Evolutionary conservation across 1,140 invertebrate species (phyloP).

Genomic region (Drosophila ercepeae): DNA sequence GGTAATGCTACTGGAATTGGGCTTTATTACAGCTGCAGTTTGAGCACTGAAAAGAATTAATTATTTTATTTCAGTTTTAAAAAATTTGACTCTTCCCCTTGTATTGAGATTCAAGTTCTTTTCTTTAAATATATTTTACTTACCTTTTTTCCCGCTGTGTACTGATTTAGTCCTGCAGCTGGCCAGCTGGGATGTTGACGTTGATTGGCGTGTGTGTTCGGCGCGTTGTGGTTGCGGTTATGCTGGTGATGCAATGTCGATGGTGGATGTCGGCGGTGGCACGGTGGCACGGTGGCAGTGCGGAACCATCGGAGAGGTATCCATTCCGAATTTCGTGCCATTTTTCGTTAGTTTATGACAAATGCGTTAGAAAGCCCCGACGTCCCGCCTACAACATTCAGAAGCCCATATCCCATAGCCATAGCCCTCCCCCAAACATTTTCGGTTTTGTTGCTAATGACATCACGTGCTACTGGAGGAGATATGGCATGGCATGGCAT

Average conservation of each 20-base stretch:
- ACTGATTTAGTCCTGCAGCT: conserved; percentile 18
- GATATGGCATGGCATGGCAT: background rate
- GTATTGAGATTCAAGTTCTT: no score
- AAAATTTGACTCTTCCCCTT: no score
- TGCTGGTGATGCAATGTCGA: conserved; percentile 29
- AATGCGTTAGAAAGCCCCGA: conserved; percentile 47
- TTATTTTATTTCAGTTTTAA: no score
- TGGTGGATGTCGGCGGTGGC: conserved; percentile 3
- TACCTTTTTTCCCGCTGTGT: background rate
- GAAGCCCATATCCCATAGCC: background rate
- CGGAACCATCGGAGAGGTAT: background rate
- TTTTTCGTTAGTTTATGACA: conserved; percentile 77
- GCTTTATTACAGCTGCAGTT: conserved; percentile 11
- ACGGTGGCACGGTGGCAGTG: conserved; percentile 41
- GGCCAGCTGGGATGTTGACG: conserved; percentile 52
- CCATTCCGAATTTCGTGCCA: conserved; percentile 51
- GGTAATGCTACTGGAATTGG: conserved; percentile 38
- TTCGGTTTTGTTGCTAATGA: conserved; percentile 63
- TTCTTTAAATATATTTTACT: background rate
- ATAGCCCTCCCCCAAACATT: background rate
- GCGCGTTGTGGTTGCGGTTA: conserved; percentile 65
- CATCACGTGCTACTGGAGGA: conserved; percentile 64
- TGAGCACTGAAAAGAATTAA: background rate
- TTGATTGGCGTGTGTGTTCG: conserved; percentile 75
- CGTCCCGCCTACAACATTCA: conserved; percentile 11